Conservation (phyloP, 2,888 invertebrate genomes). For the Limenitis camilla region DNA sequence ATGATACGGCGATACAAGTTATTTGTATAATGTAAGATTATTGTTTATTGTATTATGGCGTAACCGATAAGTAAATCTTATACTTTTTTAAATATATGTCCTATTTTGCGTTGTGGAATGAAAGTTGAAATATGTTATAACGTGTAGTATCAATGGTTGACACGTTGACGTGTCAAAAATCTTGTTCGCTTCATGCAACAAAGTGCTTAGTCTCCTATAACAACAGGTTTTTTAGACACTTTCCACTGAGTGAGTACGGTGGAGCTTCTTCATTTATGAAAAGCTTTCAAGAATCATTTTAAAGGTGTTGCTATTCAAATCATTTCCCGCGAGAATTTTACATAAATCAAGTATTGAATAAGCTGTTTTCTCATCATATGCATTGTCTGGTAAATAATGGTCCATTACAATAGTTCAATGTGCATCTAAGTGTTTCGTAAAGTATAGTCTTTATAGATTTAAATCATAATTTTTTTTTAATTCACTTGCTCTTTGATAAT, state of each 20-base stretch:
- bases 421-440: no score
- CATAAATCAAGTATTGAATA: constrained; percentile 52
- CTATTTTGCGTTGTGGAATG: no score
- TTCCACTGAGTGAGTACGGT: constrained; percentile 40
- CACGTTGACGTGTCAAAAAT: not conserved
- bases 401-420: no score
- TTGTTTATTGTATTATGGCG: no score
- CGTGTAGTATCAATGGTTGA: not conserved
- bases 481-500: no score
- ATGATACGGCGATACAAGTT: no score
- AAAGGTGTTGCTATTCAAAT: constrained; percentile 64
- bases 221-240: constrained; percentile 54
- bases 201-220: constrained; percentile 52
- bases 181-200: constrained; percentile 8
- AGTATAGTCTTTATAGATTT: no score
- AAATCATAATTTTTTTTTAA: no score
- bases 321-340: constrained; percentile 51
- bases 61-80: no score
- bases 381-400: constrained; percentile 18
- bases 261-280: constrained; percentile 62
- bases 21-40: no score
- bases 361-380: constrained; percentile 36
- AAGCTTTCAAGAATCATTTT: constrained; percentile 64
- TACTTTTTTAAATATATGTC: no score
- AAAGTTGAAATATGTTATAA: constrained; percentile 6